Evolutionary conservation across 2,113 vertebrate species (phyloP), one percentile per base, ranked within the genome.

Genomic region (Thamnaconus septentrionalis): DNA sequence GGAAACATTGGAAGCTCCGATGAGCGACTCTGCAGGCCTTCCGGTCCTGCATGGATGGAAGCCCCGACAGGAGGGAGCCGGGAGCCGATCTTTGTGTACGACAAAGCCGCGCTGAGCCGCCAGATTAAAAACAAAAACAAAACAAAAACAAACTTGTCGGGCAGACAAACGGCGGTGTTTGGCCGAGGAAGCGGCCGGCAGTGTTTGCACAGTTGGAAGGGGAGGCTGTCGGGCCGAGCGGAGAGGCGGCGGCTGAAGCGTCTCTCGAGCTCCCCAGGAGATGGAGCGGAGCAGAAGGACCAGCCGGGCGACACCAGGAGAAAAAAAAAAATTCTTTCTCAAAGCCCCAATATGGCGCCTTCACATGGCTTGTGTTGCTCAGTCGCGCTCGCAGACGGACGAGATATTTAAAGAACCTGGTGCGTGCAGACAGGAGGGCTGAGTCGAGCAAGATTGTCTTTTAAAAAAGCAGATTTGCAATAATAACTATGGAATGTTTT

Each of bases 211-310:
- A 42, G 39, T 67, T 53, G 44, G 65, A 80, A 31, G 18, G 57
- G 48, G 52, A 65, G 46, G 59, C 64, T 71, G 61, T 64, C 65
- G 18, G 66, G 55, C 6, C 45, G 62, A 66, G 48, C 6, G 45
- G 59, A 55, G 49, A 54, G n/a, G 60, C 59, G 49, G 39, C 64
- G 55, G 75, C 77, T 83, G 78, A 84, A 79, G 78, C 66, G 76
- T 72, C 81, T 76, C 54, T 48, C 61, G 77, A 45, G 49, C 84
- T 84, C 82, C 79, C 78, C 18, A 2, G 18, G 18, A 4, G 39
- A 59, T 71, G 81, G 77, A 81, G 73, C 75, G 63, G 56, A 61
- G 44, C 45, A 8, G 64, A 53, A 59, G 31, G 66, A 73, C 57
- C 69, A 51, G 61, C 31, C 42, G 7, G 66, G 62, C 74, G 61